Evolutionary conservation across 2,797 vertebrate species (phyloP).

Genomic region (Halcyon badia): DNA sequence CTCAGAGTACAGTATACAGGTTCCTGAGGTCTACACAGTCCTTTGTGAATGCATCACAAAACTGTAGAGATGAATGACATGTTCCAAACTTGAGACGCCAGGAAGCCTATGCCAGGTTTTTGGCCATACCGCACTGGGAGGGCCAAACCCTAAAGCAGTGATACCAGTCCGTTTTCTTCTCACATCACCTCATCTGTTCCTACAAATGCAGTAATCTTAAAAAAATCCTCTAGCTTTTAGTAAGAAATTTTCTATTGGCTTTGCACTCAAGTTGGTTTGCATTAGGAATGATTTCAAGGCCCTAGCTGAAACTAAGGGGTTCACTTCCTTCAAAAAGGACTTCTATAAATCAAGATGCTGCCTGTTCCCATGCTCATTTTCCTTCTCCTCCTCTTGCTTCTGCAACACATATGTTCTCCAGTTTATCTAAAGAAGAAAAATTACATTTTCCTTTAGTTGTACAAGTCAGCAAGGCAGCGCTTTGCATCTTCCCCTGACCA

Average conservation of each 20-base stretch:
- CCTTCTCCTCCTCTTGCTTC: not conserved
- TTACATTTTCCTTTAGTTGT: not conserved
- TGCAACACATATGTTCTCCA: not conserved
- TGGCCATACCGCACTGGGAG: rapidly evolving
- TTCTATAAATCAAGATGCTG: not conserved
- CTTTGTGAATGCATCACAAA: not conserved
- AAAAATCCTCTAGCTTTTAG: too few relatives aligned
- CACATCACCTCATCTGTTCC: not conserved
- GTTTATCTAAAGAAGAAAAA: not conserved
- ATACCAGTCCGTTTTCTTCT: not conserved
- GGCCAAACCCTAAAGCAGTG: not conserved
- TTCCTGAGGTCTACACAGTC: not conserved
- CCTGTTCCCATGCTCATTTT: not conserved
- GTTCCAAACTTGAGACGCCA: not conserved
- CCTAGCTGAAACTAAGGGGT: not conserved
- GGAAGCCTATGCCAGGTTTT: not conserved
- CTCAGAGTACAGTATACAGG: not conserved
- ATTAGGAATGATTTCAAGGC: not conserved
- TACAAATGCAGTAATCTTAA: not conserved
- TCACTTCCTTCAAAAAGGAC: not conserved
- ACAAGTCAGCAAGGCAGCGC: not conserved
- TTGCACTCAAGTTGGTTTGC: not conserved
- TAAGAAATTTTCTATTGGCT: not conserved
- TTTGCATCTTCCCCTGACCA: conserved; percentile 13
- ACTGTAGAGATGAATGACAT: not conserved